Evolutionary conservation across 2,113 vertebrate species (phyloP), one percentile per base, ranked within the genome.

Genomic region (Semicossyphus pulcher): DNA sequence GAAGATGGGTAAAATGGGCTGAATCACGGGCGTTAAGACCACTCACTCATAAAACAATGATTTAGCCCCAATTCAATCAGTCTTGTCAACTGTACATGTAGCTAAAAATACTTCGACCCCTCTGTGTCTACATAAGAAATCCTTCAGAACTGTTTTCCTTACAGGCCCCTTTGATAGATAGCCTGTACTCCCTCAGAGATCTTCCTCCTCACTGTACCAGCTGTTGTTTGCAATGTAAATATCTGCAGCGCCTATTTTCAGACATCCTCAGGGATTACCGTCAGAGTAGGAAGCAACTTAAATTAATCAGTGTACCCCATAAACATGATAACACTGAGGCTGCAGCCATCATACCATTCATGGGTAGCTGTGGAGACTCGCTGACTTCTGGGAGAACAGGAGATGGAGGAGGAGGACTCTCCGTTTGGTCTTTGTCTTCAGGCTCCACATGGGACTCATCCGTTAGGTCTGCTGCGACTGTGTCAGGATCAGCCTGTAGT

Each of bases 321-420:
- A 66, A 59, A 45, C 70, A 73, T 7, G 3, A 64, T 37, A 60
- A 39, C 44, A 23, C 45, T 47, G 12, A 51, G 25, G 54, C 36
- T 10, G 25, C 79, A 64, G 64, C 51, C 20, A 76, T 56, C 70
- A 59, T 91, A 92, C 91, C 90, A 72, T 89, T 88, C 71, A 72
- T 67, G 51, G 71, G 64, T 18, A 39, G 70, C 56, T 83, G 70
- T 39, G 56, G 64, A 78, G 76, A 42, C 32, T 74, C 57, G 12
- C 12, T 62, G 63, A 60, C 67, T 76, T 88, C 65, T 65, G 65
- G 72, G 77, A 73, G 26, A 44, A 37, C 20, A 47, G 72, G 64
- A 70, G 65, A n/a, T 15, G 32, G 58, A 67, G 65, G 57, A 69
- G 65, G 59, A 74, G 75, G 67, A 60, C 5, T 42, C 15, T 62